Conservation (phyloP, 2,888 invertebrate species). For the Poecilobothrus nobilitatus region DNA sequence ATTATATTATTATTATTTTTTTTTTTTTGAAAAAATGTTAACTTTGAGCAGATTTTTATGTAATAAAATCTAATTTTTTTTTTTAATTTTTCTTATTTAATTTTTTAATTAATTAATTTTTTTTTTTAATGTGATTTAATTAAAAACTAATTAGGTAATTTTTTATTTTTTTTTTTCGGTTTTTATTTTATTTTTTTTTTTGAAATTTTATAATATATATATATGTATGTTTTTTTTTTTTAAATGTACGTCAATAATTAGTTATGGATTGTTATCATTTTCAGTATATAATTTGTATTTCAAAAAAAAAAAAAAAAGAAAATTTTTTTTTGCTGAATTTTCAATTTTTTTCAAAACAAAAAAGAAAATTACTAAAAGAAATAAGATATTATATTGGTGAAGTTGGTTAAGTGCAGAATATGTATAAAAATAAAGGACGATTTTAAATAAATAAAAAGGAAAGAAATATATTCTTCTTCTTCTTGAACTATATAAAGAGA, state of each 20-base stretch:
- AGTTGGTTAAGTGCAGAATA: too few species aligned
- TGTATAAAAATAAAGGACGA: too few species aligned
- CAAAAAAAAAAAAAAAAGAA: too few species aligned
- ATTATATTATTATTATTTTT: neutral
- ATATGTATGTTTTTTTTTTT: slow-evolving; percentile 9
- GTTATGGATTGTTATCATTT: neutral
- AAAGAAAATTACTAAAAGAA: too few species aligned
- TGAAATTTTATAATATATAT: slow-evolving; percentile 19
- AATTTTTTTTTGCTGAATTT: too few species aligned
- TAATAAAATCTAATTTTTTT: slow-evolving; percentile 16
- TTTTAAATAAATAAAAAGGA: too few species aligned
- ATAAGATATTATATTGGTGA: too few species aligned
- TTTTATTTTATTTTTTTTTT: slow-evolving; percentile 14
- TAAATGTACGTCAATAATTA: neutral
- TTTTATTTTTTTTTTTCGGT: slow-evolving; percentile 17
- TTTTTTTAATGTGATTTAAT: too few species aligned
- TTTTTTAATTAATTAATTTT: slow-evolving; percentile 14
- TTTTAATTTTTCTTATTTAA: slow-evolving; percentile 16
- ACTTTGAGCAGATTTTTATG: slow-evolving; percentile 37
- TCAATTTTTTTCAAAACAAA: too few species aligned
- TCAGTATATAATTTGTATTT: neutral
- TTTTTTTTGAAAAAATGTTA: slow-evolving; percentile 29
- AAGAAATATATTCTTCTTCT: too few species aligned
- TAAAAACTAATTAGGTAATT: neutral
- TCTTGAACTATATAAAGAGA: too few species aligned